A percentile compares a stretch with the other conserved stretches of the same genome.
These are phyloP conservation scores for Ditula angustiorana DNA, from an alignment of 2,888 invertebrate species.

Conservation along the genomic window DNA sequence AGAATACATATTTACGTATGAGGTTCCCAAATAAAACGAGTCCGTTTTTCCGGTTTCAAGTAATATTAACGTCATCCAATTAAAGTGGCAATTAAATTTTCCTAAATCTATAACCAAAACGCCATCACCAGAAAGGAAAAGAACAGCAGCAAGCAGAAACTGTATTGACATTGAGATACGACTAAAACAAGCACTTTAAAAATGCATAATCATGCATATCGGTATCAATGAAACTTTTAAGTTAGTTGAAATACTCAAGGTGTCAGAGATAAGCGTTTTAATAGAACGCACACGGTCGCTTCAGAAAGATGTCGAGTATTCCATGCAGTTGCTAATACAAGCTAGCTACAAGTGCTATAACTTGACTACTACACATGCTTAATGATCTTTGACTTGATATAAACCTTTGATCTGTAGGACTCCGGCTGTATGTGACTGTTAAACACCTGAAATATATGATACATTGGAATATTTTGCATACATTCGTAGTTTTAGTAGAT, in stretches of 20 bases:
- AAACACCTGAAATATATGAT: conserved; percentile 92
- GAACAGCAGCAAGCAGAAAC: conserved; percentile 60
- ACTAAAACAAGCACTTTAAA: conserved; percentile 1
- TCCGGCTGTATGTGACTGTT: conserved; percentile 98
- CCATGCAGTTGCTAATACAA: conserved; percentile 68
- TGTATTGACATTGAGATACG: conserved; percentile 6
- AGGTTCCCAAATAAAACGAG: neutral
- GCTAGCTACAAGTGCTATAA: conserved; percentile 53
- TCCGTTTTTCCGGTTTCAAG: neutral
- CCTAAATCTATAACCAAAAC: conserved; percentile 49
- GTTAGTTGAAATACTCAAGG: conserved; percentile 31
- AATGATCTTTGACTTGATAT: conserved; percentile 85
- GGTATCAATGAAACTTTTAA: conserved; percentile 20
- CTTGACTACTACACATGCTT: conserved; percentile 80
- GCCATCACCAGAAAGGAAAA: conserved; percentile 67
- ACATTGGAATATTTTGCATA: conserved; percentile 78
- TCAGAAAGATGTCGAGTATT: conserved; percentile 52
- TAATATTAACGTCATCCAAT: conserved; percentile 4
- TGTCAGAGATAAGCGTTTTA: conserved; percentile 10
- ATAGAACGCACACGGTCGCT: conserved; percentile 13
- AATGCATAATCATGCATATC: conserved; percentile 35
- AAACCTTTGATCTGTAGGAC: conserved; percentile 96
- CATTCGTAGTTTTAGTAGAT: conserved; percentile 40
- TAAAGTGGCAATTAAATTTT: conserved; percentile 28
- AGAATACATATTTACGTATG: neutral